Conservation (phyloP, 2,797 vertebrate genomes). For the Sciurus vulgaris region DNA sequence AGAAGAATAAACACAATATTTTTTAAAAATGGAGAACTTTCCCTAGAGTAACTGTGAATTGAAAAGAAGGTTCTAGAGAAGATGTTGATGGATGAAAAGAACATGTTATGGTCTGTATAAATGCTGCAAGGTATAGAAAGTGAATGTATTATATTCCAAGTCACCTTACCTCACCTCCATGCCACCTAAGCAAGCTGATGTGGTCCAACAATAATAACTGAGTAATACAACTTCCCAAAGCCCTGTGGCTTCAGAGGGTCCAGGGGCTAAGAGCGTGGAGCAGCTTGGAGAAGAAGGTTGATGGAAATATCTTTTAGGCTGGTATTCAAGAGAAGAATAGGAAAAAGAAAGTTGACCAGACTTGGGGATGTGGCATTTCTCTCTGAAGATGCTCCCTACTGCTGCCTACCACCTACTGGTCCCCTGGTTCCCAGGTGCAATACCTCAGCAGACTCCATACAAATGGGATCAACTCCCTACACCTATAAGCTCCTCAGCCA, state of each 20-base stretch:
- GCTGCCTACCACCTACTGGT: neutral
- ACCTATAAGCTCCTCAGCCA: neutral
- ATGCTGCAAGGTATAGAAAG: neutral
- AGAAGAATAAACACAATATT: slow-evolving; percentile 29
- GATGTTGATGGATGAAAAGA: neutral
- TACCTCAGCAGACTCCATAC: neutral
- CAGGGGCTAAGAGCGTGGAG: neutral
- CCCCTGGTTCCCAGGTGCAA: neutral
- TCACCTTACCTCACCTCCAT: neutral
- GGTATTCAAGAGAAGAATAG: neutral
- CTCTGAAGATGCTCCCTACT: neutral
- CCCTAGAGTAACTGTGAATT: neutral
- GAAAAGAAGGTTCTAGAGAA: slow-evolving; percentile 31
- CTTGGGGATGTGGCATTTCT: neutral
- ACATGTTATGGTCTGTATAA: neutral
- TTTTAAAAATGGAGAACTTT: neutral
- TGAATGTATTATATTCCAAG: neutral
- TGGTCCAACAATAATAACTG: neutral
- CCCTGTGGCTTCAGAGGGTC: neutral
- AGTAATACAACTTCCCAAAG: neutral
- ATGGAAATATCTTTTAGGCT: neutral
- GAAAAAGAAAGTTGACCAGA: neutral
- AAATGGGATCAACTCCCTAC: neutral
- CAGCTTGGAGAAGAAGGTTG: neutral
- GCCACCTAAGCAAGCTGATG: neutral